Evolutionary conservation across 1,140 invertebrate species (phyloP).

Genomic region (Trichonephila clavata): DNA sequence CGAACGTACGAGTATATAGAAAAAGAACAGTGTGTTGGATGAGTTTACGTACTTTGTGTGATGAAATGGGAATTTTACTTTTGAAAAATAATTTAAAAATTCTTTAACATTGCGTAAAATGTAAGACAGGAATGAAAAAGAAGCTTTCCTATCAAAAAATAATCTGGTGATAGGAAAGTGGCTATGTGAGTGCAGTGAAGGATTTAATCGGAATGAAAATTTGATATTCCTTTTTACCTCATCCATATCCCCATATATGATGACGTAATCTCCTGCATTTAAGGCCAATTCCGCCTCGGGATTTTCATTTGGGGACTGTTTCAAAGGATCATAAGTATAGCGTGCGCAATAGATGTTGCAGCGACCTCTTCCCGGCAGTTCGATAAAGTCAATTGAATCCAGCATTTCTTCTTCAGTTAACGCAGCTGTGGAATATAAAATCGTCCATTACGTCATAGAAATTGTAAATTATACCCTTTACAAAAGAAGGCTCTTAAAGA

Average conservation of each 20-base stretch:
- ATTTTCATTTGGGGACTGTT: conserved; percentile 92
- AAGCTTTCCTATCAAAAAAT: too few relatives aligned
- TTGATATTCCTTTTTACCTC: conserved; percentile 80
- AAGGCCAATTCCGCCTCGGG: conserved; percentile 97
- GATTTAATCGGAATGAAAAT: too few relatives aligned
- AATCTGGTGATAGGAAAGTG: too few relatives aligned
- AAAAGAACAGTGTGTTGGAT: too few relatives aligned
- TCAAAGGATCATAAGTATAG: conserved; percentile 96
- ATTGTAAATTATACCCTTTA: background rate
- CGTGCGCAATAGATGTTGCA: conserved; percentile 95
- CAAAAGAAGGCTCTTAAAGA: background rate
- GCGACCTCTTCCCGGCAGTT: conserved; percentile 95
- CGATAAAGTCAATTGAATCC: conserved; percentile 90
- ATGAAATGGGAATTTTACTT: too few relatives aligned
- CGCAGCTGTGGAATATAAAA: conserved; percentile 38
- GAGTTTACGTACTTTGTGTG: too few relatives aligned
- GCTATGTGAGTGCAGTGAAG: too few relatives aligned
- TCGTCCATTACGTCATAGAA: background rate
- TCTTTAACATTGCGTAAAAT: too few relatives aligned
- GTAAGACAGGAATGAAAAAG: too few relatives aligned
- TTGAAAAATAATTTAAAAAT: too few relatives aligned
- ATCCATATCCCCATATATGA: conserved; percentile 95
- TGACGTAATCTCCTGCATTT: conserved; percentile 96
- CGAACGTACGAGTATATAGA: too few relatives aligned
- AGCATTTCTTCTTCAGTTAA: conserved; percentile 79